phyloP scores from a whole-genome alignment of 2,888 invertebrate species.

The Agrochola litura region DNA sequence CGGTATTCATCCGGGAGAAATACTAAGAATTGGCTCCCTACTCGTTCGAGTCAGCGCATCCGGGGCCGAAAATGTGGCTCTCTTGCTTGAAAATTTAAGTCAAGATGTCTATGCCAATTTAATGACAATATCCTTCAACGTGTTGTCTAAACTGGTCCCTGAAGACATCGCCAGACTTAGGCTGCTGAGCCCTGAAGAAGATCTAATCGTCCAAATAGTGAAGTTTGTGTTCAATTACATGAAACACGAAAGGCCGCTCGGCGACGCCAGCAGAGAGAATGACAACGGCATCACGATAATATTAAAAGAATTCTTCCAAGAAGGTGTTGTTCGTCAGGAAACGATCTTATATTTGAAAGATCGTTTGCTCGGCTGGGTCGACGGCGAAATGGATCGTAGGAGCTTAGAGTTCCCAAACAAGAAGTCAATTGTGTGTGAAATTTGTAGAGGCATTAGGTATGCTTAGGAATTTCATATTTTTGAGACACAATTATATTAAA shows the following conservation, averaged over 20 bases:
- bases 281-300: conserved; percentile 83
- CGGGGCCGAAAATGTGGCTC: conserved; percentile 82
- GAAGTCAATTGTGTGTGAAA: conserved; percentile 77
- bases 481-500: conserved; percentile 17
- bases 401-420: conserved; percentile 76
- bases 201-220: conserved; percentile 84
- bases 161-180: conserved; percentile 81
- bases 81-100: conserved; percentile 80
- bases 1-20: conserved; percentile 84
- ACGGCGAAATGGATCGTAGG: conserved; percentile 75
- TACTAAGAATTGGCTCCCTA: conserved; percentile 81
- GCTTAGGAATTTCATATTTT: conserved; percentile 64
- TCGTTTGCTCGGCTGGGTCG: conserved; percentile 77
- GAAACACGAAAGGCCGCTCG: conserved; percentile 82
- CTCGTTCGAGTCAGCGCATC: conserved; percentile 81
- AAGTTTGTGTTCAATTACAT: conserved; percentile 86
- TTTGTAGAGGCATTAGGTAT: conserved; percentile 81
- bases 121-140: conserved; percentile 83
- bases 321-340: conserved; percentile 81
- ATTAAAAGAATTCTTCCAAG: conserved; percentile 86
- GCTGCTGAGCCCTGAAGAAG: conserved; percentile 83
- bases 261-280: conserved; percentile 74
- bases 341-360: conserved; percentile 81
- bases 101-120: conserved; percentile 82
- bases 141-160: conserved; percentile 80